Conservation (phyloP, 64 coral and sea anemone species). For the Dendronephthya gigantea region DNA sequence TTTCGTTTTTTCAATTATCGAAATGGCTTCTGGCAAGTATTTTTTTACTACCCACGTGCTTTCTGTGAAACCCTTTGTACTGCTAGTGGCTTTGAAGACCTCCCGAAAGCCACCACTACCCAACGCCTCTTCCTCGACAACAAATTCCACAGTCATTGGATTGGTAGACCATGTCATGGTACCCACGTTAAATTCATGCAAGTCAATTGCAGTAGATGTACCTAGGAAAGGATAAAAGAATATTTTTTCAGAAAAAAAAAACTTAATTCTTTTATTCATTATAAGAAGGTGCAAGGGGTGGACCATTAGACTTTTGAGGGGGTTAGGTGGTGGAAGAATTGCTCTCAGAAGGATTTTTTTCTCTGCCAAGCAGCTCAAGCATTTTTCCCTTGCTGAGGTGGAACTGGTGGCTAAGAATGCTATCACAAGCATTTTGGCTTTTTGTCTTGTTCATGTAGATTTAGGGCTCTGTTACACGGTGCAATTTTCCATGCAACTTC, state of each 20-base stretch:
- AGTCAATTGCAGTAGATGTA: background rate
- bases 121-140: background rate
- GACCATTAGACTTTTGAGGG: background rate
- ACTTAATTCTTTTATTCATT: background rate
- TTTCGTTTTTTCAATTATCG: no score
- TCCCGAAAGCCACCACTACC: constrained; percentile 12
- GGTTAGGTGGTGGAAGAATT: background rate
- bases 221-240: background rate
- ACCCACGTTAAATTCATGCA: background rate
- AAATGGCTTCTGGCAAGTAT: no score
- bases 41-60: constrained; percentile 18
- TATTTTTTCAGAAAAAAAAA: background rate
- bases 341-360: background rate
- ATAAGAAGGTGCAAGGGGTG: background rate
- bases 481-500: no score
- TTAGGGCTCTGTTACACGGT: no score
- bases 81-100: constrained; percentile 24
- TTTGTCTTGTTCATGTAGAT: background rate
- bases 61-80: constrained; percentile 10
- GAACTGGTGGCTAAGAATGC: background rate
- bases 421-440: background rate
- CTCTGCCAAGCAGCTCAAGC: background rate
- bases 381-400: background rate
- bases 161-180: background rate
- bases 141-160: background rate